These are phyloP conservation scores for Serinus canaria DNA, from an alignment of 2,113 vertebrate genomes.

Conservation along the genomic window DNA sequence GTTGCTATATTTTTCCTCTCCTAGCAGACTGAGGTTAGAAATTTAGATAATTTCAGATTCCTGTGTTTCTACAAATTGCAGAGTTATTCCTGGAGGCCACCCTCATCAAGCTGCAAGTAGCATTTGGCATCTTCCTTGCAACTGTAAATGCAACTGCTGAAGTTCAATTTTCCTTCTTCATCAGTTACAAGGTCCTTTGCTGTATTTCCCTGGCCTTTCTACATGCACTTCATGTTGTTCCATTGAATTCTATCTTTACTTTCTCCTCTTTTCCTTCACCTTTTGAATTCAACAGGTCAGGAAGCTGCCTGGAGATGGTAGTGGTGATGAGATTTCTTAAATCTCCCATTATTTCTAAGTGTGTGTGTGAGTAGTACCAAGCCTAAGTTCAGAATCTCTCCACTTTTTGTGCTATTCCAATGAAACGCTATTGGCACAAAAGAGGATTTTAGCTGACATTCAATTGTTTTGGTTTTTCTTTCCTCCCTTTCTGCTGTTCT, in stretches of 20 bases:
- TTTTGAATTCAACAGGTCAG: neutral
- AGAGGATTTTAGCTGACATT: neutral
- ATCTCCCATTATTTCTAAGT: neutral
- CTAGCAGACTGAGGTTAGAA: neutral
- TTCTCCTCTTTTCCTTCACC: neutral
- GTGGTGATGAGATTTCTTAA: neutral
- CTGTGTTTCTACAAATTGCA: neutral
- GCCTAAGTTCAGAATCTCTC: neutral
- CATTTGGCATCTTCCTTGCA: neutral
- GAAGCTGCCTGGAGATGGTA: neutral
- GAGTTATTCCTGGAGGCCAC: neutral
- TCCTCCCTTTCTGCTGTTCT: neutral
- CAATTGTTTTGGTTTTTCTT: neutral
- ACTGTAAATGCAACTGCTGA: neutral
- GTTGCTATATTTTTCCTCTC: neutral
- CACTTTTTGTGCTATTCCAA: neutral
- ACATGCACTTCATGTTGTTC: neutral
- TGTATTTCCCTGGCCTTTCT: neutral
- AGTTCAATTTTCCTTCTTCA: neutral
- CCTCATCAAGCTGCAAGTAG: neutral
- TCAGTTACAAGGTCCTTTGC: neutral
- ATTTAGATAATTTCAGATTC: neutral
- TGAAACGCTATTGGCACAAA: neutral
- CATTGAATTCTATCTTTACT: neutral
- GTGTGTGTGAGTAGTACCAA: rapidly evolving